Evolutionary conservation across 2,113 vertebrate genomes (phyloP).

Genomic region (Stigmatopora argus): DNA sequence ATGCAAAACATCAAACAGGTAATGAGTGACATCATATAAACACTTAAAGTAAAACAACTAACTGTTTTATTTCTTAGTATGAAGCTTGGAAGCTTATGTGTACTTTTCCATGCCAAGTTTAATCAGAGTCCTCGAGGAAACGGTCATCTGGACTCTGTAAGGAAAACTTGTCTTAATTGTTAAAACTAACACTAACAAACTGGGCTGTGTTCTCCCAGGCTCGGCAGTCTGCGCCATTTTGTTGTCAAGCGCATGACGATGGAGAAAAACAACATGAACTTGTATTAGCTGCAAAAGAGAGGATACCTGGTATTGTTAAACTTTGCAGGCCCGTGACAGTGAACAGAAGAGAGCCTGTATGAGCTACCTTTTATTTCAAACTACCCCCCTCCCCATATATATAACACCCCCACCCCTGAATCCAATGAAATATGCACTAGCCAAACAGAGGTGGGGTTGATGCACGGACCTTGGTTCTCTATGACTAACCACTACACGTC

Average conservation of each 20-base stretch:
- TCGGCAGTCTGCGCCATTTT: slow-evolving; percentile 66
- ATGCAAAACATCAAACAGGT: not conserved
- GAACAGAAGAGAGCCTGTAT: slow-evolving; percentile 72
- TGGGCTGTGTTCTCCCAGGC: slow-evolving; percentile 57
- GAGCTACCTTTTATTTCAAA: slow-evolving; percentile 70
- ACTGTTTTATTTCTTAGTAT: slow-evolving; percentile 27
- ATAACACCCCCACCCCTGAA: slow-evolving; percentile 27
- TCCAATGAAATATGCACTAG: slow-evolving; percentile 78
- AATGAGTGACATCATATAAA: not conserved
- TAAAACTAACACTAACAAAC: slow-evolving; percentile 65
- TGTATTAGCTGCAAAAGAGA: slow-evolving; percentile 59
- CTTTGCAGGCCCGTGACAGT: slow-evolving; percentile 71
- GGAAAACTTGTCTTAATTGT: slow-evolving; percentile 67
- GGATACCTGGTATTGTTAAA: slow-evolving; percentile 75
- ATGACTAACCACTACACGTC: slow-evolving; percentile 76
- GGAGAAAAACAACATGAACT: slow-evolving; percentile 62
- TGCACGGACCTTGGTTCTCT: slow-evolving; percentile 69
- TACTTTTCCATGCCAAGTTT: slow-evolving; percentile 51
- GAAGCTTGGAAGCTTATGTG: slow-evolving; percentile 20
- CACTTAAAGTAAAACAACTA: slow-evolving; percentile 5
- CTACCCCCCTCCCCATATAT: slow-evolving; percentile 50
- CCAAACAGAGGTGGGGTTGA: slow-evolving; percentile 79
- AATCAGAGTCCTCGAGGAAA: slow-evolving; percentile 43
- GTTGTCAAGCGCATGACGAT: slow-evolving; percentile 73
- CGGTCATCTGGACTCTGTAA: slow-evolving; percentile 66